Percentiles rank a stretch among this genome's conserved stretches.
phyloP scores from a whole-genome alignment of 2,113 vertebrate species.

The Aleadryas rufinucha region DNA sequence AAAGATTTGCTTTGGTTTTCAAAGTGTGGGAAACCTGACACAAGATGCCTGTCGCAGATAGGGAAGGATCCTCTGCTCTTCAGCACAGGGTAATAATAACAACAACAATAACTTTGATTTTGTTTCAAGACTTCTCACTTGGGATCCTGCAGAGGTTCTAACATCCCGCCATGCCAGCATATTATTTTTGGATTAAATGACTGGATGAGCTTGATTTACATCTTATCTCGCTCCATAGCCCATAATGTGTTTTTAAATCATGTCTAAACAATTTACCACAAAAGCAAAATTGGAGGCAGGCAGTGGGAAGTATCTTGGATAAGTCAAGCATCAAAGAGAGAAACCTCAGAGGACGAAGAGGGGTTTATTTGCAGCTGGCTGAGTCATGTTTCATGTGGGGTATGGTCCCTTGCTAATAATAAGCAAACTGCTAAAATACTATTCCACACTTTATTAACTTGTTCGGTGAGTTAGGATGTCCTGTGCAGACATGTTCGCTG shows the following conservation, averaged over 20 bases:
- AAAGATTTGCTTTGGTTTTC: conserved; percentile 52
- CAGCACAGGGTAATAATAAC: conserved; percentile 32
- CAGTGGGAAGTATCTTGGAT: conserved; percentile 45
- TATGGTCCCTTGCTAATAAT: conserved; percentile 56
- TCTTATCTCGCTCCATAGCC: conserved; percentile 52
- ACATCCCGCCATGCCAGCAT: conserved; percentile 19
- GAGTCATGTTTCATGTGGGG: conserved; percentile 60
- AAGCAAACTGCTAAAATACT: conserved; percentile 56
- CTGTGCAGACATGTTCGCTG: neutral
- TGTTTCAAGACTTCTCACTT: conserved; percentile 56
- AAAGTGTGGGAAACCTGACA: conserved; percentile 67
- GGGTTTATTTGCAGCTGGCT: conserved; percentile 59
- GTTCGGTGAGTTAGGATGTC: neutral
- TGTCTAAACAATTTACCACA: conserved; percentile 57
- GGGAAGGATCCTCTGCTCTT: conserved; percentile 8
- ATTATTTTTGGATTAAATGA: conserved; percentile 68
- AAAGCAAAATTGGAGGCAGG: conserved; percentile 51
- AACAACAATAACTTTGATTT: conserved; percentile 57
- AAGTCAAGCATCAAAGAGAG: conserved; percentile 63
- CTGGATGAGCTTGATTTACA: conserved; percentile 62
- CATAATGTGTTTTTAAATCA: conserved; percentile 65
- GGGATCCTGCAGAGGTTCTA: conserved; percentile 43
- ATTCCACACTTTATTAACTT: conserved; percentile 51
- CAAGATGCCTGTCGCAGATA: conserved; percentile 59
- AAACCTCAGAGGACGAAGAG: conserved; percentile 40